Base-by-base conservation (phyloP, 2,888 invertebrate genomes). In the Nymphalis polychloros region DNA sequence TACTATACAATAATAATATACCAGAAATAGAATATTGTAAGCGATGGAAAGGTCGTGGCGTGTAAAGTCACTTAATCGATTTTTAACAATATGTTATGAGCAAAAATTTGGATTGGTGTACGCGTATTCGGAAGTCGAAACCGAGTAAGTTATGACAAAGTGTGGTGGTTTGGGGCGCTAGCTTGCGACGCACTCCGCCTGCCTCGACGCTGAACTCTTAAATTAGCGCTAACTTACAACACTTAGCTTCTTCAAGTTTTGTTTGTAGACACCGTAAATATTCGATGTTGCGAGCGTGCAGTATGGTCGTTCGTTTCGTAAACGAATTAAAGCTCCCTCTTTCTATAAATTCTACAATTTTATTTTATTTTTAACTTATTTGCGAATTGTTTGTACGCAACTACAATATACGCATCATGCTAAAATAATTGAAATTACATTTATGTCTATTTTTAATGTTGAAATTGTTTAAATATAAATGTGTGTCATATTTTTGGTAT, bases 231-330 rank as follows among this genome's bases (percentile, higher is more conserved):
- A 89, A 91, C 87, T 92, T 90, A 87, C 86, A 86, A 87, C 87
- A 89, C 88, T 89, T 90, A 89, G 87, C 87, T 89, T 88, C 87
- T 87, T 90, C 83, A 82, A 90, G 87, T 89, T 90, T 90, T 90
- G 90, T 90, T 89, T 89, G 89, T 84, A 88, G 85, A 86, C 84
- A 84, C 84, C 82, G 87, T 90, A 90, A 89, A 90, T 90, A 88
- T 86, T 87, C 81, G 81, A 87, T 84, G 86, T 82, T 83, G 82
- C 81, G 79, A 83, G 81, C 79, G 73, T 83, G 87, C 85, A 86
- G 87, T 86, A 84, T 82, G 84, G 70, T 70, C 68, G 69, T 72
- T 70, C 63, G 69, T 61, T 68, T 68, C 85, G 84, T 85, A 79
- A 78, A 72, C 77, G 79, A 82, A 84, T 86, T 84, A 84, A 83